Evolutionary conservation across 2,888 invertebrate species (phyloP).

Genomic region (Abrostola triplasia): DNA sequence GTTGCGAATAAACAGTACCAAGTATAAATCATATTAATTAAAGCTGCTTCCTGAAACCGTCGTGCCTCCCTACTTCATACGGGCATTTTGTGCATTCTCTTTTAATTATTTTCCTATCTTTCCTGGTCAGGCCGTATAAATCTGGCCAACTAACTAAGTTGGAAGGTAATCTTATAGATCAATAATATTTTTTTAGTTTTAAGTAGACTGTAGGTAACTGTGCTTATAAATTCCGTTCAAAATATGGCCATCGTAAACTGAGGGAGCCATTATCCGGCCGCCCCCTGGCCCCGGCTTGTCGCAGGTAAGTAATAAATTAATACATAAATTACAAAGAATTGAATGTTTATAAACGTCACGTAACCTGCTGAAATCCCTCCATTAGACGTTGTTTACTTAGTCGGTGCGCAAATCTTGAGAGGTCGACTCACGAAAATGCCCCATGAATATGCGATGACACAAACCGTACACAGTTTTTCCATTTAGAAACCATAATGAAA

Average conservation of each 20-base stretch:
- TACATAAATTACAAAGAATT: constrained; percentile 73
- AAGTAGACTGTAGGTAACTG: constrained; percentile 23
- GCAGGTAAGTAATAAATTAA: constrained; percentile 63
- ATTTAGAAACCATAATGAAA: constrained; percentile 86
- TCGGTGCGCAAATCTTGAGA: constrained; percentile 86
- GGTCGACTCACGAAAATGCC: constrained; percentile 87
- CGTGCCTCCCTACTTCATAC: constrained; percentile 12
- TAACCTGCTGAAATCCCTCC: constrained; percentile 84
- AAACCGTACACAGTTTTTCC: constrained; percentile 88
- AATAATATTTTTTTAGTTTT: neutral
- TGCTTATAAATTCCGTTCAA: constrained; percentile 35
- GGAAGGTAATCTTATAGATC: neutral
- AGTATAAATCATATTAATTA: constrained; percentile 56
- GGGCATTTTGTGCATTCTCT: constrained; percentile 36
- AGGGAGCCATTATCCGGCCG: constrained; percentile 44
- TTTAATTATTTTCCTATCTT: constrained; percentile 44
- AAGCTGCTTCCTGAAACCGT: constrained; percentile 35
- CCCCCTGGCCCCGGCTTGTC: constrained; percentile 35
- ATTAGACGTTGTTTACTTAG: constrained; percentile 86
- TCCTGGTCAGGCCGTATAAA: constrained; percentile 36
- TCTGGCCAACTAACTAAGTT: constrained; percentile 26
- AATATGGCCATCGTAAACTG: constrained; percentile 53
- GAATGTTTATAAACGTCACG: constrained; percentile 79
- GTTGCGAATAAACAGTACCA: constrained; percentile 42
- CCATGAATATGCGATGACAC: constrained; percentile 89